Evolutionary conservation across 2,113 vertebrate genomes (phyloP).

Genomic region (Nyctereutes procyonoides): DNA sequence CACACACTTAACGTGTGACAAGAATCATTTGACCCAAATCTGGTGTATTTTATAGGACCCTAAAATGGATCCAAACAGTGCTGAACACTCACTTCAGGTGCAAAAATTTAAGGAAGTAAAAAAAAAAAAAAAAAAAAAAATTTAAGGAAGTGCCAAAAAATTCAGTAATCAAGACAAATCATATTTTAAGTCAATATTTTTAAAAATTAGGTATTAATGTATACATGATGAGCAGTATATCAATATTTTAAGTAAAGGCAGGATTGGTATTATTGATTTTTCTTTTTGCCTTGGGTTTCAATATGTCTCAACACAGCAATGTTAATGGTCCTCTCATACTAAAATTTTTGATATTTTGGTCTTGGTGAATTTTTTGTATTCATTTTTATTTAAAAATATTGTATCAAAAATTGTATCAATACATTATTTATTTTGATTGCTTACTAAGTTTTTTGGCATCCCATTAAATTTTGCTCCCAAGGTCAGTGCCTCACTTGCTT

Average conservation of each 20-base stretch:
- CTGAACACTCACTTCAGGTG: neutral
- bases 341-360: neutral
- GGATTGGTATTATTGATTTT: neutral
- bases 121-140: no score
- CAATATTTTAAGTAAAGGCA: neutral
- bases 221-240: neutral
- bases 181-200: neutral
- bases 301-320: neutral
- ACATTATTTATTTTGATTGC: neutral
- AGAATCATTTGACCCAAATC: neutral
- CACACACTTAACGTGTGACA: neutral
- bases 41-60: neutral
- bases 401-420: neutral
- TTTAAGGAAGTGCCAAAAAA: neutral
- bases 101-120: neutral
- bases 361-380: neutral
- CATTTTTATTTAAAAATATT: neutral
- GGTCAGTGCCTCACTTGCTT: neutral
- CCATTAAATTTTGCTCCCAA: no score
- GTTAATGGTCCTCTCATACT: neutral
- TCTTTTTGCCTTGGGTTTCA: neutral
- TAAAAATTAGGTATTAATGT: neutral
- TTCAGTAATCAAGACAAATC: neutral
- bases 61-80: neutral
- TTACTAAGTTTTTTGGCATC: neutral